Percentiles rank a stretch among this genome's conserved stretches.
phyloP scores from a whole-genome alignment of 2,113 vertebrate genomes.

The Genyomyrus donnyi region DNA sequence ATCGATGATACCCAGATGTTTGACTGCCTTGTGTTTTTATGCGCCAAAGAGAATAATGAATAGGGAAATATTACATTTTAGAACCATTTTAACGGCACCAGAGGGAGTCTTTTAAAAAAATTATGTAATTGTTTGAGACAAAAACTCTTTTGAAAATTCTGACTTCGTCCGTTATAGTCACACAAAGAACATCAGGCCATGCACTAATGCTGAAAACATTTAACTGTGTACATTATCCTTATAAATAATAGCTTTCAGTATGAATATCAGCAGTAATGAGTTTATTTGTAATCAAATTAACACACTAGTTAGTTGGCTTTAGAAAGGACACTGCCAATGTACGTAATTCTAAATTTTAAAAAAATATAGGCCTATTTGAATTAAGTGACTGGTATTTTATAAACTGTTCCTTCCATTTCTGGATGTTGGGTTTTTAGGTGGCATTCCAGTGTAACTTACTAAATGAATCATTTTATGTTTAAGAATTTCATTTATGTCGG shows the following conservation, averaged over 20 bases:
- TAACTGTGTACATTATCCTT: background rate
- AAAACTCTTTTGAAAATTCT: background rate
- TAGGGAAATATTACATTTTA: background rate
- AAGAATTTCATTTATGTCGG: background rate
- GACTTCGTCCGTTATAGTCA: background rate
- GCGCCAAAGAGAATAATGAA: background rate
- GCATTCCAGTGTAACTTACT: background rate
- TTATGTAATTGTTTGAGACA: background rate
- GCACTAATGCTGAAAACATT: background rate
- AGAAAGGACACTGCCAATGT: background rate
- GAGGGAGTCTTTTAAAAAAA: background rate
- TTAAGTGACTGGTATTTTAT: background rate
- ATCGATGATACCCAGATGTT: slow-evolving; percentile 3
- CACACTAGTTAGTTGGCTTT: background rate
- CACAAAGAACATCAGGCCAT: background rate
- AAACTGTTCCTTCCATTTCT: background rate
- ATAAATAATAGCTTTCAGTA: background rate
- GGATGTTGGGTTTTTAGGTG: background rate
- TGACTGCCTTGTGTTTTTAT: background rate
- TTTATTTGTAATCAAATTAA: background rate
- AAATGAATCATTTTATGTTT: background rate
- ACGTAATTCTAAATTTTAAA: background rate
- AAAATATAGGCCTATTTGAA: background rate
- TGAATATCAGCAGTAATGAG: background rate
- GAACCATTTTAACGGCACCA: background rate